Base-by-base conservation (phyloP, 2,113 vertebrate genomes). In the Nothoprocta pentlandii region DNA sequence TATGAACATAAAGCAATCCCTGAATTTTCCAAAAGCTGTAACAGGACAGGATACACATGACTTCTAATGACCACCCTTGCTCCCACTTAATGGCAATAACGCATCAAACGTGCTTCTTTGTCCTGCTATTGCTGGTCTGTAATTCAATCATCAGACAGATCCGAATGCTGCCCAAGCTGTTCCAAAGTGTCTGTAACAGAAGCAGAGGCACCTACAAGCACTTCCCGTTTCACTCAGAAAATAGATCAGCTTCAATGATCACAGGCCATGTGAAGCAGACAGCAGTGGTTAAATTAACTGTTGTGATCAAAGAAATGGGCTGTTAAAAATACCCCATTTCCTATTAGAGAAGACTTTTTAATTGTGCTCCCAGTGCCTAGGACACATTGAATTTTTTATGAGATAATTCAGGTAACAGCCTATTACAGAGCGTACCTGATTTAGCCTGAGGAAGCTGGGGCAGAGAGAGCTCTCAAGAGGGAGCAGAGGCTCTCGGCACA, bases 131-230 rank as follows among this genome's bases (percentile, higher is more conserved):
- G 94, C 89, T 93, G 90, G 89, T 76, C 93, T 92, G 96, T 97
- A 97, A 97, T 96, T 95, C 95, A 96, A 98, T 97, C 97, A 85
- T 95, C 95, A 95, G 96, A 95, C 93, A 54, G 93, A 95, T 96
- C 44, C 97, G 94, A 94, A 92, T 97, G 97, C 68, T 97, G 95
- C 92, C 91, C 94, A 96, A 97, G 97, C 97, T 97, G 95, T 96
- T 96, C 88, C 97, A 96, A 97, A 10, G 97, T 97, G 97, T 97
- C 95, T 74, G 9, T 98, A 97, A 98, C 97, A 97, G 91, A 97
- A 92, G 91, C 92, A 89, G 58, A 87, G 41, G 74, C 87, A 94
- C 95, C 89, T 76, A 80, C 13, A 4, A 92, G 85, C 82, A 92
- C 90, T 97, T 97, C 88, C 83, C 90, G 87, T 90, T 94, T 97